These are phyloP conservation scores for Gobius niger DNA, from an alignment of 2,113 vertebrate species.

Conservation along the genomic window DNA sequence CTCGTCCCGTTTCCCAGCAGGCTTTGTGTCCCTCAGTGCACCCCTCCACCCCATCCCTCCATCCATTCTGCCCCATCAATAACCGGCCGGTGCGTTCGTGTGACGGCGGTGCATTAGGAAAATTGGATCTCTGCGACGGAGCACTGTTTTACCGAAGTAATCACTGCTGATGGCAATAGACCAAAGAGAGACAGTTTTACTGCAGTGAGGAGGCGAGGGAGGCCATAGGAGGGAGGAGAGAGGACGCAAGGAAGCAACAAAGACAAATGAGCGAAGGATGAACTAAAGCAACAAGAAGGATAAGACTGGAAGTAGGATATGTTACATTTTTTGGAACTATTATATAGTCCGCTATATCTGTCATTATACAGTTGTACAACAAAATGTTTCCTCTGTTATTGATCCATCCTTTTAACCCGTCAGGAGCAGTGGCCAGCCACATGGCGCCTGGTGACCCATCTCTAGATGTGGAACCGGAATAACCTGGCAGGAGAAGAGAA, in stretches of 20 bases:
- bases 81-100: slow-evolving; percentile 61
- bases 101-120: slow-evolving; percentile 70
- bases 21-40: slow-evolving; percentile 61
- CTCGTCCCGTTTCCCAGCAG: slow-evolving; percentile 65
- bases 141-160: slow-evolving; percentile 73
- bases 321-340: neutral
- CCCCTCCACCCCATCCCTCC: slow-evolving; percentile 50
- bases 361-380: no score
- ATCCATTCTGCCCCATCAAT: slow-evolving; percentile 76
- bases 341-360: neutral
- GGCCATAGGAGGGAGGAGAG: neutral
- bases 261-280: neutral
- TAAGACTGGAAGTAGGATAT: no score
- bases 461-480: no score
- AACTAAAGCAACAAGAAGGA: neutral
- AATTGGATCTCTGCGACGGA: slow-evolving; percentile 76
- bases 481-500: no score
- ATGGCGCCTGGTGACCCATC: no score
- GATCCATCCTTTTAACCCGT: no score
- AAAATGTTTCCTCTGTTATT: no score
- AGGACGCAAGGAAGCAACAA: neutral
- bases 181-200: slow-evolving; percentile 30
- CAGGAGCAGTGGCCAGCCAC: no score
- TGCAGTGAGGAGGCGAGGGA: neutral
- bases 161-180: slow-evolving; percentile 71